Evolutionary conservation across 2,888 invertebrate species (phyloP).

Genomic region (Tricholauxania praeusta): DNA sequence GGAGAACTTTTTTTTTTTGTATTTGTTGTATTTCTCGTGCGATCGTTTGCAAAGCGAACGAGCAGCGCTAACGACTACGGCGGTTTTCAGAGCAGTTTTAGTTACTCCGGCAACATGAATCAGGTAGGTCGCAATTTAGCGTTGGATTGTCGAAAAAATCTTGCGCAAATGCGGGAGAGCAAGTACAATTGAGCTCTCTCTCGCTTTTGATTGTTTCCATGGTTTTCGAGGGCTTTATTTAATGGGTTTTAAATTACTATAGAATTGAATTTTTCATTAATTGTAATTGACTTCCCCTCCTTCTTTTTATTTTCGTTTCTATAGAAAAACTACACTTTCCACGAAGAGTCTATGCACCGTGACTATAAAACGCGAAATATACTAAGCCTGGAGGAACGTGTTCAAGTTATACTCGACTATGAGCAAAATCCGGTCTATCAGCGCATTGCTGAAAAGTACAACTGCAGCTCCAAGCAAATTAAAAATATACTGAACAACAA

Average conservation of each 20-base stretch:
- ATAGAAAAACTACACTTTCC: slow-evolving; percentile 7
- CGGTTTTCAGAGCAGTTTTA: slow-evolving; percentile 46
- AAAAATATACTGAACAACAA: slow-evolving; percentile 52
- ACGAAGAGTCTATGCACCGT: slow-evolving; percentile 32
- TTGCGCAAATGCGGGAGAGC: background rate
- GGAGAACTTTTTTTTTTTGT: background rate
- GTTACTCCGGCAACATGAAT: slow-evolving; percentile 48
- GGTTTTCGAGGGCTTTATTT: slow-evolving; percentile 26
- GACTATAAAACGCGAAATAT: slow-evolving; percentile 52
- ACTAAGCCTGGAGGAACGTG: slow-evolving; percentile 51
- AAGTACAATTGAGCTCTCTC: background rate
- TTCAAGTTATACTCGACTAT: slow-evolving; percentile 53
- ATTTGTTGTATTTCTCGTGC: background rate
- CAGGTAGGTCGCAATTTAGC: slow-evolving; percentile 43
- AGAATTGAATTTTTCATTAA: background rate
- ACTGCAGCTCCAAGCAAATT: slow-evolving; percentile 56
- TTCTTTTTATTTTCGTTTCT: background rate
- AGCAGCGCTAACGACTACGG: slow-evolving; percentile 9
- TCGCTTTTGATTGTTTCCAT: background rate
- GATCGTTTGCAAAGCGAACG: slow-evolving; percentile 7
- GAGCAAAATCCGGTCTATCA: slow-evolving; percentile 52
- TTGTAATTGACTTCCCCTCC: background rate
- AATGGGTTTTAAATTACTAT: background rate
- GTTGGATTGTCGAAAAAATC: background rate
- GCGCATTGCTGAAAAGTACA: slow-evolving; percentile 50